A percentile compares a stretch with the other conserved stretches of the same genome.
These are phyloP conservation scores for Atlantisia rogersi DNA, from an alignment of 2,113 vertebrate species.

Conservation along the genomic window DNA sequence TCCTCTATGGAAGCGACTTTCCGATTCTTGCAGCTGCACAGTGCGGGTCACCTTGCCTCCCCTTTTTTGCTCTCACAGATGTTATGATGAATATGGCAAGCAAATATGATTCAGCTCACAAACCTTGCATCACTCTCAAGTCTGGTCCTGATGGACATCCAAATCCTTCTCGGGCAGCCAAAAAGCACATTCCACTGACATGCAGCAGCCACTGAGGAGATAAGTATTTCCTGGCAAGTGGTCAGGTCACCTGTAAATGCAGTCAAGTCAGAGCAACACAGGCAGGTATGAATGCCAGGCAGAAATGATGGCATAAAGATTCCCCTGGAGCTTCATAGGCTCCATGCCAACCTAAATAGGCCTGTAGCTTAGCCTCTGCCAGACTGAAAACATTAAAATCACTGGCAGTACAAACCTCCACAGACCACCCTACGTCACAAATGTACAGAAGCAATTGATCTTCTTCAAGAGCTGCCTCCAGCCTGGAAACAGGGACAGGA, in stretches of 20 bases:
- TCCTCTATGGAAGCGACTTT: neutral
- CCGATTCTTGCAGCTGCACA: neutral
- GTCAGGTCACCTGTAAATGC: slow-evolving; percentile 22
- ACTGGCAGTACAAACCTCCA: neutral
- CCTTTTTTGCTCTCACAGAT: neutral
- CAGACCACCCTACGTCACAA: neutral
- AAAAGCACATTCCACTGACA: slow-evolving; percentile 7
- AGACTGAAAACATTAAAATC: neutral
- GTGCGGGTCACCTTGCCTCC: neutral
- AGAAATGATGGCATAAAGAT: neutral
- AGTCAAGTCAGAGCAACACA: neutral
- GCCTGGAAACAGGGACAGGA: neutral
- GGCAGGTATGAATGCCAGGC: neutral
- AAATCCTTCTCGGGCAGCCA: neutral
- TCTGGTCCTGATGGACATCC: neutral
- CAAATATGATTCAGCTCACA: neutral
- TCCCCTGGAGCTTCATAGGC: neutral
- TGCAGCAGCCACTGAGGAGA: neutral
- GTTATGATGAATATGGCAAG: neutral
- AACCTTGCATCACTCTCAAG: neutral
- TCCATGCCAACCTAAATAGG: neutral
- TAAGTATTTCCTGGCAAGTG: neutral
- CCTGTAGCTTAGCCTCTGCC: neutral
- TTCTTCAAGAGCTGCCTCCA: neutral
- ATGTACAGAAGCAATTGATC: neutral